Base-by-base conservation (phyloP, 2,888 invertebrate genomes). In the Morpho helenor region DNA sequence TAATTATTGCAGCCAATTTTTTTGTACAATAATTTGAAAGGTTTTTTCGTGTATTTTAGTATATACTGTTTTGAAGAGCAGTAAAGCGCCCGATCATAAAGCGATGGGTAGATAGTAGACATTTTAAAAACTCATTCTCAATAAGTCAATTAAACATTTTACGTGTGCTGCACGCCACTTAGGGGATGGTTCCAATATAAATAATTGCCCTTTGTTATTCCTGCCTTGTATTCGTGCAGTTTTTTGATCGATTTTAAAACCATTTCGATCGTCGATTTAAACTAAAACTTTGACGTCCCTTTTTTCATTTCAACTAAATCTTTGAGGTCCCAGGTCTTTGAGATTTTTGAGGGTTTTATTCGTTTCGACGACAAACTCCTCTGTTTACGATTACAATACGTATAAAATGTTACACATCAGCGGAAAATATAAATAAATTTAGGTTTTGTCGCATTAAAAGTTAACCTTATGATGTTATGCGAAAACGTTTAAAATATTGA, bases 121-220 rank as follows among this genome's bases (percentile, higher is more conserved):
- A 80, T 83, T 82, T 84, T 76, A 76, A 84, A 86, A 87, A 85
- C 78, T 75, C 80, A 83, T 87, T 85, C 87, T 87, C 88, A 86
- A 89, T 90, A 89, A 89, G 90, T 90, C 89, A 90, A 90, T 89
- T 88, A 89, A 88, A 84, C 80, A 79, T 80, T 83, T 79, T 77
- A 68, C 66, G 82, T 84, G 72, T 72, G 70, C 72, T 74, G 83
- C 85, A 82, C 86, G 87, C 86, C 84, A 87, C 85, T 87, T 84
- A 76, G 82, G 84, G 82, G 81, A 70, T 79, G 72, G 77, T 74
- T 78, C 74, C 77, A 79, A 83, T 83, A 79, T 80, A 80, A 79
- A 81, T 87, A 82, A 88, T 88, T 83, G 85, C 78, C 78, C 80
- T 84, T 87, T 87, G 87, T 87, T 87, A 73, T 59, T 60, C 57